Evolutionary conservation across 2,888 invertebrate genomes (phyloP).

Genomic region (Noctua janthina): DNA sequence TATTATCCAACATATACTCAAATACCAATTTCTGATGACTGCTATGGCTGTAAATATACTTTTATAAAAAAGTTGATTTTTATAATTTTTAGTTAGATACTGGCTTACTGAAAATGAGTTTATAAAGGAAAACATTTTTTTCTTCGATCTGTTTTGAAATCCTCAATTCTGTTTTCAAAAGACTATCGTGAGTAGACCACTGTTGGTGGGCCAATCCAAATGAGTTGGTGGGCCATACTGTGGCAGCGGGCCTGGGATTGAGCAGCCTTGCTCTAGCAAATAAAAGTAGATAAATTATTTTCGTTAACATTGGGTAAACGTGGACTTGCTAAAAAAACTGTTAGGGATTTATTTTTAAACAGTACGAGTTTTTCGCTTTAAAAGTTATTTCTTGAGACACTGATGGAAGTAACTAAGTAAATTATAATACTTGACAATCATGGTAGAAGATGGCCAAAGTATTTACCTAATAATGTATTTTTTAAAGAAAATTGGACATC

Average conservation of each 20-base stretch:
- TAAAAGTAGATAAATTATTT: not conserved
- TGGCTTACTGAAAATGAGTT: no score
- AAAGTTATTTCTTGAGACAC: not conserved
- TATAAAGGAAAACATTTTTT: no score
- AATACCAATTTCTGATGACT: no score
- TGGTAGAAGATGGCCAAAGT: not conserved
- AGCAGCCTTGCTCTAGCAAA: not conserved
- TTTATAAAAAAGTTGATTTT: no score
- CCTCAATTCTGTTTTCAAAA: no score
- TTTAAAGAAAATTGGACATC: not conserved
- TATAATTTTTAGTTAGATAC: not conserved
- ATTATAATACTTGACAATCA: not conserved
- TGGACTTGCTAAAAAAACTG: not conserved
- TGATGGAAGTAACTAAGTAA: not conserved
- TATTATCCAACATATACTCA: no score
- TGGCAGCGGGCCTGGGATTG: no score
- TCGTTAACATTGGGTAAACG: constrained; percentile 32
- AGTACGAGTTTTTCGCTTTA: not conserved
- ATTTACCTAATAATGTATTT: not conserved
- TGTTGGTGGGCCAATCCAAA: no score
- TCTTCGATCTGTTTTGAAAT: no score
- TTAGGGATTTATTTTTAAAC: not conserved
- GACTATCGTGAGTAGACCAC: no score
- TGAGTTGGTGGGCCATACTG: no score
- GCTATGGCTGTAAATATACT: no score